Percentiles rank a stretch among this genome's conserved stretches.
phyloP scores from a whole-genome alignment of 2,888 invertebrate genomes.

The Cyclophora albipunctata region DNA sequence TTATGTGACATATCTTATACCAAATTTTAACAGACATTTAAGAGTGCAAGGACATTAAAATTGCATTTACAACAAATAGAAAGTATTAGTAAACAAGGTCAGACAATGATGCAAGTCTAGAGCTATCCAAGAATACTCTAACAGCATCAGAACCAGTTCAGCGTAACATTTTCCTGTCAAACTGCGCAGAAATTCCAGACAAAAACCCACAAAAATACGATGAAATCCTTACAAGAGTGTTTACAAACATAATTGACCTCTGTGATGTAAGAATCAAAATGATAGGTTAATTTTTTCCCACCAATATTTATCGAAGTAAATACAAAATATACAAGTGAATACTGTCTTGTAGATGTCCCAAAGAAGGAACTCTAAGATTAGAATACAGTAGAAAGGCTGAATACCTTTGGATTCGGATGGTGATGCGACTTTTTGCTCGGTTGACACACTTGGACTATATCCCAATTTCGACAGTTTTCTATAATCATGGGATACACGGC shows the following conservation, averaged over 20 bases:
- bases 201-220: constrained; percentile 14
- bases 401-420: constrained; percentile 60
- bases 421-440: constrained; percentile 46
- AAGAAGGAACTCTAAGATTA: background rate
- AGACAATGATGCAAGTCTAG: constrained; percentile 36
- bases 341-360: constrained; percentile 1
- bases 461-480: constrained; percentile 66
- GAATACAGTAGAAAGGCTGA: background rate
- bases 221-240: constrained; percentile 47
- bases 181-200: background rate
- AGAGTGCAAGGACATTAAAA: constrained; percentile 10
- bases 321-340: constrained; percentile 2
- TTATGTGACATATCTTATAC: too few relatives aligned
- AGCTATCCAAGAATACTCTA: too few relatives aligned
- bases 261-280: constrained; percentile 58
- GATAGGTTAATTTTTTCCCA: constrained; percentile 70
- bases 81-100: constrained; percentile 50
- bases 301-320: constrained; percentile 43
- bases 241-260: constrained; percentile 71
- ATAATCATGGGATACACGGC: constrained; percentile 61
- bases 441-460: constrained; percentile 67
- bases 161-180: too few relatives aligned
- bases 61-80: constrained; percentile 33
- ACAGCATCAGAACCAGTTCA: constrained; percentile 7
- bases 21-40: too few relatives aligned